Evolutionary conservation across 2,797 vertebrate genomes (phyloP), one percentile per base, ranked within the genome.

Genomic region (Gambusia yucatana): DNA sequence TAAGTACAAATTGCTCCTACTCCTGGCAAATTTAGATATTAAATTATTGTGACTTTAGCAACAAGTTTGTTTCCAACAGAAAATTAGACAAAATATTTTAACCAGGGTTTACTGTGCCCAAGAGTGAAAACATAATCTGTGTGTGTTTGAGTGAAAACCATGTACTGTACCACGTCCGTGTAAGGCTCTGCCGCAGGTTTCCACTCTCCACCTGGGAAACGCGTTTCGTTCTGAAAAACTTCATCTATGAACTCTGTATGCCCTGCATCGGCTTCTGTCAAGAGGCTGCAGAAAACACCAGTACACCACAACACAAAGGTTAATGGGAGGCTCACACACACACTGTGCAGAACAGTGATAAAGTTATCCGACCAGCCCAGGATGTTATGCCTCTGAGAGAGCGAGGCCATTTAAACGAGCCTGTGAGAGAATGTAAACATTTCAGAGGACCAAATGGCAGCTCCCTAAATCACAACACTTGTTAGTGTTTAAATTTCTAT

Each of bases 201-300:
- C 98, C 98, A 99, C 55, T 99, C 97, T 20, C 97, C 97, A 36
- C 97, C 97, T 0, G 98, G 98, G 89, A 97, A 98, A 73, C 98
- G 97, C 1, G 94, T 96, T 92, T 99, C 97, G 41, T 99, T 99
- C 88, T 99, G 95, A 90, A 97, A 99, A 0, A 99, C 97, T 87
- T 99, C 98, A 57, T 99, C 98, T 0, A 96, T 96, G 88, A 99
- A 99, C 92, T 99, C 97, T 0, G 96, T 97, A 92, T 99, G 98
- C 48, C 98, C 98, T 0, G 97, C 98, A 55, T 99, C 98, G 0
- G 98, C 98, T 91, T 99, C 98, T 13, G 96, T 98, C 94, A 99
- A 92, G 90, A 99, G 93, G 86, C 98, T 99, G 86, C 16, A 78
- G 50, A 82, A 84, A 87, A 89, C 48, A 85, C 22, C 79, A 85